Evolutionary conservation across 2,888 invertebrate genomes (phyloP), one percentile per base, ranked within the genome.

Genomic region (Sturmia bella): DNA sequence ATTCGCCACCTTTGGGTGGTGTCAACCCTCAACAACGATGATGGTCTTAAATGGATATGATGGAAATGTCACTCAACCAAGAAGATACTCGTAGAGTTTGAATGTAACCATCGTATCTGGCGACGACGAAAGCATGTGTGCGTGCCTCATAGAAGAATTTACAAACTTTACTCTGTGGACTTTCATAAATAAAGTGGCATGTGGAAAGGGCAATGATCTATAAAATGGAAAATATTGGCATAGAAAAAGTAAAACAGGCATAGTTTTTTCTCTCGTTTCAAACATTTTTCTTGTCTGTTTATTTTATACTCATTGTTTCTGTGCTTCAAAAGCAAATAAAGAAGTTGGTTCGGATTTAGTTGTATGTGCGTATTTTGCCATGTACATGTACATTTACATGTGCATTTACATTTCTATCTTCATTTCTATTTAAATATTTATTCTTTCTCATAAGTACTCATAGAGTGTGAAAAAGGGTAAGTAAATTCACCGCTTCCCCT

Each of bases 161-260:
- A 41, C 19, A 15, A 75, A 39, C 61, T 2, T 41, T 43, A 12
- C 27, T 41, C 75, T 41, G 15, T 39, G 50, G 15, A 57, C 21
- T 39, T 17, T 27, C 19, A 43, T n/a, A 13, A 12, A 50, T 24
- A 45, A 45, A 70, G 11, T 56, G 13, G 17, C 21, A 24, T 24
- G 39, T 24, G 37, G 19, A 50, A 64, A 78, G 70, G 57, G 72
- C 64, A 64, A 64, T 43, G 57, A 50, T 78, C 78, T 72, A 52
- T 24, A 21, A 57, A 57, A 66, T 24, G 24, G 6, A 59, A 56
- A 74, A 45, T 24, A 37, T 72, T 56, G 54, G 24, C 48, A 56
- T 39, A 37, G 37, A 48, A 64, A 50, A 13, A 59, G 24, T 37
- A 13, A 27, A n/a, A 3, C 21, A 17, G 61, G 13, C 48, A 15